Percentiles rank a stretch among this genome's conserved stretches.
Conservation (phyloP, 2,888 invertebrate genomes). For the Anthophora plumipes region DNA sequence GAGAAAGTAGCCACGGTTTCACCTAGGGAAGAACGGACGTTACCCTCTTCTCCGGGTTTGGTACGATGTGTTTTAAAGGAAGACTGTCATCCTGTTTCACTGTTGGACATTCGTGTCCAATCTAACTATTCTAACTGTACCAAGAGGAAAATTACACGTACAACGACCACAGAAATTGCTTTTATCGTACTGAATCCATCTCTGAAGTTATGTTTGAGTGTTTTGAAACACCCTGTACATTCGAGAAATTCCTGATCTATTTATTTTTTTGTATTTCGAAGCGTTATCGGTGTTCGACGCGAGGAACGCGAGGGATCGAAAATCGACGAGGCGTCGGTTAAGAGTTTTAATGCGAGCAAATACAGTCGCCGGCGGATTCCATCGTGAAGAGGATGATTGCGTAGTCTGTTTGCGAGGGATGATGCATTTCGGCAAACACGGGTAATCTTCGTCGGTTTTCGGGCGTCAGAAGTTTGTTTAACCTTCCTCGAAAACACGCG, state of each 20-base stretch:
- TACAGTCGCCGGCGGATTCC: constrained; percentile 22
- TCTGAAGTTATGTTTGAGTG: too few species aligned
- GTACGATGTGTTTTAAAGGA: neutral
- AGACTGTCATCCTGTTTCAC: constrained; percentile 4
- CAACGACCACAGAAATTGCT: too few species aligned
- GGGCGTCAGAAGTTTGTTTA: constrained; percentile 58
- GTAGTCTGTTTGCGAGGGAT: constrained; percentile 56
- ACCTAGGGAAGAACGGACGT: neutral
- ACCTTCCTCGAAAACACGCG: constrained; percentile 56
- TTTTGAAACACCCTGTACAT: too few species aligned
- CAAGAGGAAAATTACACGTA: too few species aligned
- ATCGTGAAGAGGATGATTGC: constrained; percentile 29
- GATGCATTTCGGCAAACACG: constrained; percentile 63
- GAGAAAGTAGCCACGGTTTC: constrained; percentile 41
- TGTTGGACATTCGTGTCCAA: too few species aligned
- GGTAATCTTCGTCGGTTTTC: constrained; percentile 56
- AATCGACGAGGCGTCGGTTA: constrained; percentile 12
- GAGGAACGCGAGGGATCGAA: neutral
- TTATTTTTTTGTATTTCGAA: neutral
- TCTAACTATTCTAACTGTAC: too few species aligned
- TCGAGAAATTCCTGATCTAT: too few species aligned
- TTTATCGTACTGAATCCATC: too few species aligned
- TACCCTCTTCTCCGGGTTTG: neutral
- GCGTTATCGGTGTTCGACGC: neutral
- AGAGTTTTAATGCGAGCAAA: constrained; percentile 50